Percentiles rank a stretch among this genome's conserved stretches.
These are phyloP conservation scores for Spialia ferax DNA, from an alignment of 2,888 invertebrate species.

Conservation along the genomic window DNA sequence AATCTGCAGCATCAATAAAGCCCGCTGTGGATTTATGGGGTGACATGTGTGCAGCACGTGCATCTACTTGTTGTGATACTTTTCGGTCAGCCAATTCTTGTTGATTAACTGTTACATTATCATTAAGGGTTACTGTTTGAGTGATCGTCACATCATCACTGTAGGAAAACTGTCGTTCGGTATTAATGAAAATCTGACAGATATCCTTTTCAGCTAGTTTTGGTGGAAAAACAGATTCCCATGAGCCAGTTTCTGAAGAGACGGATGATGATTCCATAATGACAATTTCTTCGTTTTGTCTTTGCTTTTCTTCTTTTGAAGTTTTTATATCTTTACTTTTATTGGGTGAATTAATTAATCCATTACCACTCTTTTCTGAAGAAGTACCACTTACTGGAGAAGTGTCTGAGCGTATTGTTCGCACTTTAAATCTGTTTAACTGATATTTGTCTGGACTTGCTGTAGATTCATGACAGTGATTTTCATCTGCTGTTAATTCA, in stretches of 20 bases:
- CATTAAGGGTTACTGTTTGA: constrained; percentile 36
- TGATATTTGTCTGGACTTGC: constrained; percentile 57
- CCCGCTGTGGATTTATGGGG: constrained; percentile 79
- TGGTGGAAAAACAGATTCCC: constrained; percentile 88
- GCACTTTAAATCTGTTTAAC: constrained; percentile 48
- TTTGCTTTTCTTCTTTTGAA: constrained; percentile 87
- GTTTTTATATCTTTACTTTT: constrained; percentile 60
- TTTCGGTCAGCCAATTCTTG: constrained; percentile 4
- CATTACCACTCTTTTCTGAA: constrained; percentile 51
- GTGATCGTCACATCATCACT: constrained; percentile 42
- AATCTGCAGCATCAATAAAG: too few species aligned
- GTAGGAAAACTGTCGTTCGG: constrained; percentile 64
- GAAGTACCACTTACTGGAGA: constrained; percentile 49
- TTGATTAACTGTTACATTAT: constrained; percentile 51
- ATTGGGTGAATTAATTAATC: constrained; percentile 48
- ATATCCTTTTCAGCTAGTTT: constrained; percentile 70
- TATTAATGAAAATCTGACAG: constrained; percentile 73
- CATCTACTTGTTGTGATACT: constrained; percentile 22
- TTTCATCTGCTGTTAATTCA: constrained; percentile 69
- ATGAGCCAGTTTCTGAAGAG: constrained; percentile 88
- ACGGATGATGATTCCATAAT: constrained; percentile 88
- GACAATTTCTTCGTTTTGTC: constrained; percentile 88
- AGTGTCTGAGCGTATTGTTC: constrained; percentile 46
- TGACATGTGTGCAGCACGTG: constrained; percentile 56
- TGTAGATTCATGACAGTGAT: constrained; percentile 55